Evolutionary conservation across 1,140 invertebrate genomes (phyloP).

Genomic region (Coelopa frigida): DNA sequence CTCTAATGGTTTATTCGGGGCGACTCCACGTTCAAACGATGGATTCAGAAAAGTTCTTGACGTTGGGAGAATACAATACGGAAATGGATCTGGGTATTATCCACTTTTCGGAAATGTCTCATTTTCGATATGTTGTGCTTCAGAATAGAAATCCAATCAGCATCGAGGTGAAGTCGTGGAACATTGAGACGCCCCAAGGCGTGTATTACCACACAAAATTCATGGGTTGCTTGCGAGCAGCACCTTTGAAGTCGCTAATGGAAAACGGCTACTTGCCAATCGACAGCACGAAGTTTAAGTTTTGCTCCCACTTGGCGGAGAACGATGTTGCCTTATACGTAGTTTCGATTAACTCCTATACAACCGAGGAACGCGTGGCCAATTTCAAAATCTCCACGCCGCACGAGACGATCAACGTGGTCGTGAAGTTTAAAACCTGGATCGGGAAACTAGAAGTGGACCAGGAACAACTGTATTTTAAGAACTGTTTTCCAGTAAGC

Average conservation of each 20-base stretch:
- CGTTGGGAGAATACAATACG: slow-evolving; percentile 15
- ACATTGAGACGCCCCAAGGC: slow-evolving; percentile 27
- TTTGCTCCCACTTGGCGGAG: slow-evolving; percentile 20
- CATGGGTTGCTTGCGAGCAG: slow-evolving; percentile 20
- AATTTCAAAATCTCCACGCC: slow-evolving; percentile 67
- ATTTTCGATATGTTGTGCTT: slow-evolving; percentile 27
- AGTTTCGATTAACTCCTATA: slow-evolving; percentile 60
- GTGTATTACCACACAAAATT: slow-evolving; percentile 30
- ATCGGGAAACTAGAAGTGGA: slow-evolving; percentile 54
- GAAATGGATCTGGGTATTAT: slow-evolving; percentile 34
- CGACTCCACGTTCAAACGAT: slow-evolving; percentile 26
- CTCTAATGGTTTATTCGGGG: slow-evolving; percentile 28
- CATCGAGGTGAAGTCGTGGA: slow-evolving; percentile 34
- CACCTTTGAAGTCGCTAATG: neutral
- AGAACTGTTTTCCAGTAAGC: slow-evolving; percentile 77
- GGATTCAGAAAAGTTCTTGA: neutral
- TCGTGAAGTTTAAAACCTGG: slow-evolving; percentile 56
- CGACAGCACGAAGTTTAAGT: slow-evolving; percentile 14
- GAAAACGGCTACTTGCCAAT: slow-evolving; percentile 3
- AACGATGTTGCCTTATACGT: slow-evolving; percentile 59
- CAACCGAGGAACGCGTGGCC: slow-evolving; percentile 62
- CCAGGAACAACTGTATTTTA: slow-evolving; percentile 61
- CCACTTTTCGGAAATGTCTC: slow-evolving; percentile 31
- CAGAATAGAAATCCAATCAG: slow-evolving; percentile 38
- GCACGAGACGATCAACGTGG: slow-evolving; percentile 59